Evolutionary conservation across 2,888 invertebrate genomes (phyloP).

Genomic region (Eupithecia insigniata): DNA sequence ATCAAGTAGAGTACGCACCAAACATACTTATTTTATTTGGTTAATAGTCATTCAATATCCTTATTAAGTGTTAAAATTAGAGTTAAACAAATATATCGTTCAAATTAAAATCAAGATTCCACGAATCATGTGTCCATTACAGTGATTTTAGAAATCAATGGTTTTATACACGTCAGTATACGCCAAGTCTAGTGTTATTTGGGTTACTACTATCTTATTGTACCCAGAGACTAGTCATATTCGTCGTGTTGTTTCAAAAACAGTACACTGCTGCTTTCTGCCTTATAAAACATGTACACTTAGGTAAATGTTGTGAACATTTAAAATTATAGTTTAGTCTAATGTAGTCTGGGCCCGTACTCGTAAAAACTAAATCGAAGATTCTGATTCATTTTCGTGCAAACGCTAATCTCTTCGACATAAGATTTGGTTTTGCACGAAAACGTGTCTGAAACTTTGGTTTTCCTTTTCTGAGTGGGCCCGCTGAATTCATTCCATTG

Average conservation of each 20-base stretch:
- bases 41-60: neutral
- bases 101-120: neutral
- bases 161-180: conserved; percentile 14
- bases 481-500: conserved; percentile 70
- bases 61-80: neutral
- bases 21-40: conserved; percentile 7
- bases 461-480: too few relatives aligned
- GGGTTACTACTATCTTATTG: neutral
- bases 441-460: too few relatives aligned
- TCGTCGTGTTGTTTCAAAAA: conserved; percentile 53
- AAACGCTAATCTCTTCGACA: too few relatives aligned
- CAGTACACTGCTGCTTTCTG: conserved; percentile 62
- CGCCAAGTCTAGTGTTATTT: conserved; percentile 8
- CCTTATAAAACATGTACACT: conserved; percentile 56
- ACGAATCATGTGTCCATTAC: neutral
- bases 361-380: too few relatives aligned
- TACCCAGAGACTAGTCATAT: conserved; percentile 22
- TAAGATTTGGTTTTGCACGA: too few relatives aligned
- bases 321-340: conserved; percentile 64
- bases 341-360: too few relatives aligned
- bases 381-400: too few relatives aligned
- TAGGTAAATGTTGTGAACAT: conserved; percentile 72
- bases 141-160: neutral
- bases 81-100: neutral
- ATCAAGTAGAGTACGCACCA: neutral